Evolutionary conservation across 2,888 invertebrate genomes (phyloP).

Genomic region (Ecliptopera silaceata): DNA sequence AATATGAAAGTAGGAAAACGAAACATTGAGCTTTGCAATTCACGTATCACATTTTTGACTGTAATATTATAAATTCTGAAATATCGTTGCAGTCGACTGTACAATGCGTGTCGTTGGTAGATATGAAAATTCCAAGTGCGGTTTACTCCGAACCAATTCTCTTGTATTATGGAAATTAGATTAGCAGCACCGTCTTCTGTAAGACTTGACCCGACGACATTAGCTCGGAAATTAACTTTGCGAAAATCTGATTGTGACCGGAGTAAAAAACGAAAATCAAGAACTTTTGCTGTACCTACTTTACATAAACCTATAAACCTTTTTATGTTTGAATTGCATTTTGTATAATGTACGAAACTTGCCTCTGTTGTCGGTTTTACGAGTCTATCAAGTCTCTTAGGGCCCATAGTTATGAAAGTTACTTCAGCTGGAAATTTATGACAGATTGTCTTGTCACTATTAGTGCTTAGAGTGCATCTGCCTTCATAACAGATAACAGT

Average conservation of each 20-base stretch:
- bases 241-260: conserved; percentile 19
- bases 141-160: conserved; percentile 23
- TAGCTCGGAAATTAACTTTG: conserved; percentile 31
- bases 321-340: conserved; percentile 20
- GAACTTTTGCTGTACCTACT: conserved; percentile 11
- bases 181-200: conserved; percentile 21
- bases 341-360: conserved; percentile 8
- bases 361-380: conserved; percentile 12
- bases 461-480: conserved; percentile 24
- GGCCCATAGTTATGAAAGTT: conserved; percentile 21
- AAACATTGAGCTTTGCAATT: conserved; percentile 27
- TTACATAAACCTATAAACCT: conserved; percentile 20
- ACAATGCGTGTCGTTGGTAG: conserved; percentile 16
- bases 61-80: conserved; percentile 20
- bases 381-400: conserved; percentile 17
- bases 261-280: conserved; percentile 18
- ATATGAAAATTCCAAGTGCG: conserved; percentile 17
- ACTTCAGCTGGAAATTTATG: conserved; percentile 23
- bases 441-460: conserved; percentile 21
- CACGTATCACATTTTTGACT: conserved; percentile 23
- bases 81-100: conserved; percentile 26
- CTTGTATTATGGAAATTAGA: conserved; percentile 35
- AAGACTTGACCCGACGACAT: conserved; percentile 16
- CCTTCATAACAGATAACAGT: conserved; percentile 30
- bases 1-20: conserved; percentile 25